Evolutionary conservation across 2,888 invertebrate genomes (phyloP), one percentile per base, ranked within the genome.

Genomic region (Desoria tigrina): DNA sequence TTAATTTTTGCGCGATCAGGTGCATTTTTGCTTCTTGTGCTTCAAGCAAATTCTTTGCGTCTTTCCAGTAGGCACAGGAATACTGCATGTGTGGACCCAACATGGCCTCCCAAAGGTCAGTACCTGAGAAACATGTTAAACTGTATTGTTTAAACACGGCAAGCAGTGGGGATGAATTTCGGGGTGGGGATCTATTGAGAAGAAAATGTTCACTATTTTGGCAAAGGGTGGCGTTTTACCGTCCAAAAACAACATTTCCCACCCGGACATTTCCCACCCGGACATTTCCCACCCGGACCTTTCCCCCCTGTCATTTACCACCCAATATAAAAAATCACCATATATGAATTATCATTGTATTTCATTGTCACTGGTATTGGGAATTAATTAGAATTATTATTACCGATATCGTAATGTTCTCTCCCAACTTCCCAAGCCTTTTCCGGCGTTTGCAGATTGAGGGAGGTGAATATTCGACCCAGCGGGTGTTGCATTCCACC

Each of bases 21-120:
- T 69, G 63, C 66, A 69, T 66, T 57, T 69, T 69, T n/a, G 63
- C 55, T 18, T 37, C 21, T 51, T 69, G 69, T 26, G 66, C 66
- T 27, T 58, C 58, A 6, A 51, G 45, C 11, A 64, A 37, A 27
- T 59, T 54, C 18, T 42, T 59, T 1, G 64, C 51, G n/a, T 14
- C 42, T 42, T 27, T 39, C 57, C 57, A 57, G 42, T 57, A 57
- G 14, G 23, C 57, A 24, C 57, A 57, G 16, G 57, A 26, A 37
- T 57, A 57, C 16, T 42, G 57, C 42, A 57, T 39, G 39, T 39
- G 11, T 57, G 9, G 9, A 2, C 42, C 39, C 23, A 57, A 18
- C 42, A 57, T 57, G 9, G 42, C 23, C 23, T 42, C 42, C 16
- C 23, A 57, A 7, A 57, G 2, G 42, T 59, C 59, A 39, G 42